Conservation (phyloP, 2,797 vertebrate species). For the Ctenopoma kingsleyae region DNA sequence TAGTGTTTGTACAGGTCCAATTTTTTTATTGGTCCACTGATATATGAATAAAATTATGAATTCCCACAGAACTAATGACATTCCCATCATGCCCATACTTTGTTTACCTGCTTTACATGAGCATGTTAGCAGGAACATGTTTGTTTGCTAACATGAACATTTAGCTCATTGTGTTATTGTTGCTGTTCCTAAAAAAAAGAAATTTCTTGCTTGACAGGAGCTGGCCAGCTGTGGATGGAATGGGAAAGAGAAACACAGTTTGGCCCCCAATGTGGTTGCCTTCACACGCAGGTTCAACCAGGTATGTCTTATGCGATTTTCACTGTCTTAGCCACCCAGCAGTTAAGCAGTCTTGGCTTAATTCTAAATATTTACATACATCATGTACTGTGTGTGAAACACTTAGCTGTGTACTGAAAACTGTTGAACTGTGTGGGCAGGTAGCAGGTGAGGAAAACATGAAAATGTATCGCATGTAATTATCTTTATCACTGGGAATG, state of each 20-base stretch:
- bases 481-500: too few species aligned
- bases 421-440: too few species aligned
- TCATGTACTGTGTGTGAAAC: too few species aligned
- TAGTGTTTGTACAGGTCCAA: too few species aligned
- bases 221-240: conserved; percentile 96
- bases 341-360: background rate
- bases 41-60: background rate
- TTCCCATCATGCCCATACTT: background rate
- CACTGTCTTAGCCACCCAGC: background rate
- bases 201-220: conserved; percentile 81
- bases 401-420: too few species aligned
- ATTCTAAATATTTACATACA: background rate
- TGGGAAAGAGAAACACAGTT: conserved; percentile 95
- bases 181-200: too few species aligned
- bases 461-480: too few species aligned
- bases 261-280: conserved; percentile 94
- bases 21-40: too few species aligned
- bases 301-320: conserved; percentile 75
- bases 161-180: background rate
- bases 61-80: background rate
- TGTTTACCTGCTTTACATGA: too few species aligned
- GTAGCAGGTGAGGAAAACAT: too few species aligned
- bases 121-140: too few species aligned
- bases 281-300: conserved; percentile 98
- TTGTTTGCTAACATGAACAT: background rate